Evolutionary conservation across 2,113 vertebrate genomes (phyloP).

Genomic region (Pandion haliaetus): DNA sequence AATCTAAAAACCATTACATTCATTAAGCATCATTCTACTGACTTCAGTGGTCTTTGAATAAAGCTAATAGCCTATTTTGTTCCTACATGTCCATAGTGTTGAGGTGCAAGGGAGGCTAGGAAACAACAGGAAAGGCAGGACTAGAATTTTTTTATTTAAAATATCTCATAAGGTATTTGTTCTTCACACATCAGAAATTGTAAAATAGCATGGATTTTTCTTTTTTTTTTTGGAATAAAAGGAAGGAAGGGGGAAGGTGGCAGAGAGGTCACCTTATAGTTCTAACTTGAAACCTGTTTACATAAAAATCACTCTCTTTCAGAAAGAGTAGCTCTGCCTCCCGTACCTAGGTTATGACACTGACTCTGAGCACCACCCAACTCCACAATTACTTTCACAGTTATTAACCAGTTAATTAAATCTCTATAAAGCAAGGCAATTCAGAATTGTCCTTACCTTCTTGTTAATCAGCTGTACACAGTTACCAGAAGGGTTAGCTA

Average conservation of each 20-base stretch:
- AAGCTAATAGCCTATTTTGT: slow-evolving; percentile 14
- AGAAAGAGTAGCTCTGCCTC: neutral
- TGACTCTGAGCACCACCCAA: neutral
- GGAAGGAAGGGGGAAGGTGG: neutral
- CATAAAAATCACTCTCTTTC: neutral
- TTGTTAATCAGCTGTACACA: neutral
- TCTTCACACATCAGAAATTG: neutral
- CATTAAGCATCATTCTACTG: slow-evolving; percentile 31
- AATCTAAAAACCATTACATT: slow-evolving; percentile 32
- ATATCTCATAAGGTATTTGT: neutral
- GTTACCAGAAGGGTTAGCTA: neutral
- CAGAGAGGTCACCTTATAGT: neutral
- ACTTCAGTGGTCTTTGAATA: slow-evolving; percentile 24
- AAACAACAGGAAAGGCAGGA: neutral
- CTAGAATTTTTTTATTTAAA: neutral
- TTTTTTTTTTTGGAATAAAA: neutral
- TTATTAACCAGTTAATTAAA: neutral
- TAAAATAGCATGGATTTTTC: neutral
- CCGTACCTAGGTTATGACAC: neutral
- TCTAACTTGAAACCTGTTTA: neutral
- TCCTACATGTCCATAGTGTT: neutral
- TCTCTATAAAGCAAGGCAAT: neutral
- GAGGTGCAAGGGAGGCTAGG: neutral
- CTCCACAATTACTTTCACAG: neutral
- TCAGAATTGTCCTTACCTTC: neutral